Evolutionary conservation across 2,888 invertebrate species (phyloP).

Genomic region (Eubasilissa splendida): DNA sequence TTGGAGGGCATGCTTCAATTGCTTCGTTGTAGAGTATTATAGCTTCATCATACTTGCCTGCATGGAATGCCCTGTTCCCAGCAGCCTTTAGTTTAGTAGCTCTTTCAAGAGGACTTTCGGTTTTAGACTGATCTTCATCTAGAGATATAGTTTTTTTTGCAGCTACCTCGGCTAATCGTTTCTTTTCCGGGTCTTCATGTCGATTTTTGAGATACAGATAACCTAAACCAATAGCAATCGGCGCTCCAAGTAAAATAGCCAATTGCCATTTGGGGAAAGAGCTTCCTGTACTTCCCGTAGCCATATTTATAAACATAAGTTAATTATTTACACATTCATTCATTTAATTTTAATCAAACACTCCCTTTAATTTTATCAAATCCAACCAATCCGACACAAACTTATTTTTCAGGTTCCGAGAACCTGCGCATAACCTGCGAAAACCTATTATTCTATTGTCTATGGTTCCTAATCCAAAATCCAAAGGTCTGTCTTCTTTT

Average conservation of each 20-base stretch:
- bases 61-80: constrained; percentile 90
- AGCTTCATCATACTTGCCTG: constrained; percentile 92
- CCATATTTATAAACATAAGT: constrained; percentile 49
- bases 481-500: constrained; percentile 20
- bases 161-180: constrained; percentile 70
- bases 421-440: too few relatives aligned
- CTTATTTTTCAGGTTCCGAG: neutral
- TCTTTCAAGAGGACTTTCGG: constrained; percentile 78
- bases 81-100: constrained; percentile 88
- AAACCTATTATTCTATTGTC: too few relatives aligned
- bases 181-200: constrained; percentile 72
- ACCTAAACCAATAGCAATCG: constrained; percentile 86
- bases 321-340: constrained; percentile 33
- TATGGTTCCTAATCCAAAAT: too few relatives aligned
- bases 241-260: constrained; percentile 87
- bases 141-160: constrained; percentile 76
- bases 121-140: constrained; percentile 70
- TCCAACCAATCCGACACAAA: constrained; percentile 24
- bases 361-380: neutral
- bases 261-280: constrained; percentile 89
- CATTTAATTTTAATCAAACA: constrained; percentile 35
- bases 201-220: constrained; percentile 82
- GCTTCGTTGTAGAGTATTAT: constrained; percentile 92
- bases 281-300: constrained; percentile 66
- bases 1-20: constrained; percentile 88